phyloP scores from a whole-genome alignment of 2,888 invertebrate species.

The Erynnis tages region DNA sequence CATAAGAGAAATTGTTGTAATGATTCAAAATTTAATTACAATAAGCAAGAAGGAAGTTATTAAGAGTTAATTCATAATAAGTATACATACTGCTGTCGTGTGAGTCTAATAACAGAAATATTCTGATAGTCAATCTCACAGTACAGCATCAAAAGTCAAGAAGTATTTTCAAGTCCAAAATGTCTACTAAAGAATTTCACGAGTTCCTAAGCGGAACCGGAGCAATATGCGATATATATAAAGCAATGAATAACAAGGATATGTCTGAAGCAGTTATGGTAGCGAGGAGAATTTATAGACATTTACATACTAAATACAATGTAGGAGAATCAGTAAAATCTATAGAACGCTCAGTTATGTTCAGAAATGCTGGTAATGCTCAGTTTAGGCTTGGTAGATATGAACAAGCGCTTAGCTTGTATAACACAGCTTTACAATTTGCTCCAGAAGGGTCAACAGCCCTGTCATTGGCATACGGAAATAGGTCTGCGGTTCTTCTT shows the following conservation, averaged over 20 bases:
- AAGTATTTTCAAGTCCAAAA: too few species aligned
- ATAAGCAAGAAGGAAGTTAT: too few species aligned
- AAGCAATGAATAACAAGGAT: slow-evolving; percentile 36
- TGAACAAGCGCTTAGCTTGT: slow-evolving; percentile 31
- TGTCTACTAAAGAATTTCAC: too few species aligned
- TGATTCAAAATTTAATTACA: too few species aligned
- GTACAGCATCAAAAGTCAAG: too few species aligned
- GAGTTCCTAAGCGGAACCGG: too few species aligned
- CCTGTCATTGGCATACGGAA: slow-evolving; percentile 40
- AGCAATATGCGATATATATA: slow-evolving; percentile 36
- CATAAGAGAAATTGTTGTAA: too few species aligned
- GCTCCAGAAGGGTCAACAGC: slow-evolving; percentile 39
- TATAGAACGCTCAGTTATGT: slow-evolving; percentile 32
- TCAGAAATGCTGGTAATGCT: slow-evolving; percentile 36
- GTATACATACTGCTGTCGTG: too few species aligned
- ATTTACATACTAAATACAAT: slow-evolving; percentile 7
- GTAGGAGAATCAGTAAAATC: slow-evolving; percentile 25
- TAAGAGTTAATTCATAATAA: too few species aligned
- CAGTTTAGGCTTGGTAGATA: slow-evolving; percentile 27
- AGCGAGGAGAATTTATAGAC: slow-evolving; percentile 34
- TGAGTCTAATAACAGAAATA: too few species aligned
- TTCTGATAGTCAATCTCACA: too few species aligned
- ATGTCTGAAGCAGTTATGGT: slow-evolving; percentile 35
- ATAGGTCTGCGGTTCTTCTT: slow-evolving; percentile 40
- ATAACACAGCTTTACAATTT: slow-evolving; percentile 40